Evolutionary conservation across 2,113 vertebrate species (phyloP), one percentile per base, ranked within the genome.

Genomic region (Amphiprion ocellaris): DNA sequence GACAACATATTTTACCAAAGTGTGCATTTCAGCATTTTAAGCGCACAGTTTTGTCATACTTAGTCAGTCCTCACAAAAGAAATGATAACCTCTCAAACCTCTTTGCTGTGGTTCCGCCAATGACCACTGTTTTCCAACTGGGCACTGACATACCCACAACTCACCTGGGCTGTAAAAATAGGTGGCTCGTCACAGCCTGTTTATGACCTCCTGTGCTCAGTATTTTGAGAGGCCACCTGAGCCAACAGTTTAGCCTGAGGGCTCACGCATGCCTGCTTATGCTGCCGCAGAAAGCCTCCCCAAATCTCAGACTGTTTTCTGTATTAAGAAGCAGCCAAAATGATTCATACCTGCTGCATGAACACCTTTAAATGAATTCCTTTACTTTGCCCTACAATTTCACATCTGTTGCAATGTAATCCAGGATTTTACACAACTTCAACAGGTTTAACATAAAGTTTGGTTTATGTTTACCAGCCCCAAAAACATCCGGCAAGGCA

Each of bases 101-200:
- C 33, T 53, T 24, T 46, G 6, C 17, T 64, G 37, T 12, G 49
- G 14, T 5, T 26, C 26, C 26, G 49, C 52, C 0, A 2, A 41
- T 69, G 74, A 39, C 82, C 81, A 81, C 85, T 71, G 64, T 73
- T 21, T 56, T 74, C 56, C 68, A 33, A 44, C 54, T 74, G 46
- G 47, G 75, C 49, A 17, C 68, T 47, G 68, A 66, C 66, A 46
- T 70, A 88, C 81, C 69, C 66, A 71, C 82, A 78, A 63, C 44
- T 41, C 60, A 55, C 62, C 66, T 72, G 75, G 63, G 79, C 77
- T 69, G 78, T 90, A 89, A 90, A 94, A 90, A 89, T 68, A 86
- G 61, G 69, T 0, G 61, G 77, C 89, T 55, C 87, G 89, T 86
- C 81, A 0, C 28, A 56, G 69, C 85, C 72, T 92, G 88, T 90